Percentiles rank a stretch among this genome's conserved stretches.
phyloP scores from a whole-genome alignment of 2,797 vertebrate genomes.

The Acanthornis magna region DNA sequence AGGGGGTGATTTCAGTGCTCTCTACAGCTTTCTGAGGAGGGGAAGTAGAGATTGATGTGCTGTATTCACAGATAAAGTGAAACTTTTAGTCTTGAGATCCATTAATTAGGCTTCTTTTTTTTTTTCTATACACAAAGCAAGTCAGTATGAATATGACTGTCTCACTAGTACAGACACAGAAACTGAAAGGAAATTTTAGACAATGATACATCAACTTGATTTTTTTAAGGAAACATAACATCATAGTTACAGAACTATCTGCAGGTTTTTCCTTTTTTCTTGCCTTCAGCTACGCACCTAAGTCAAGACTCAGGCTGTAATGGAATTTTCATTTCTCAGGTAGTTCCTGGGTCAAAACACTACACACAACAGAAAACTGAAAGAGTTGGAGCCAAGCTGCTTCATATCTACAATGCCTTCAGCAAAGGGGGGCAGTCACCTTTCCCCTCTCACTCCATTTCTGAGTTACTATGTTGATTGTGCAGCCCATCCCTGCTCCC shows the following conservation, averaged over 20 bases:
- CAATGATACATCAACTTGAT: neutral
- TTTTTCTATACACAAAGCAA: neutral
- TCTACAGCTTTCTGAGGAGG: neutral
- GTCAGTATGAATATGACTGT: neutral
- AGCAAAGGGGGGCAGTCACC: neutral
- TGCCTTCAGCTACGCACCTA: neutral
- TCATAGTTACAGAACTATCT: neutral
- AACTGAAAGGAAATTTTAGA: neutral
- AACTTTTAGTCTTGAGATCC: neutral
- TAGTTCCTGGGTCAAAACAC: neutral
- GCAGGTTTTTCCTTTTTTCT: neutral
- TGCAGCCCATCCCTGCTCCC: neutral
- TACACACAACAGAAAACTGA: neutral
- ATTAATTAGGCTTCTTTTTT: too few species aligned
- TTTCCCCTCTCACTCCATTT: neutral
- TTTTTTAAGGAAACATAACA: neutral
- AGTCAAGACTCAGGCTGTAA: neutral
- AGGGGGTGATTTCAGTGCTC: too few species aligned
- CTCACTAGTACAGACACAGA: neutral
- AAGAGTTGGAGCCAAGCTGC: neutral
- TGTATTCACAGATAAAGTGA: neutral
- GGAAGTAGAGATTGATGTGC: neutral
- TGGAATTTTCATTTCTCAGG: neutral
- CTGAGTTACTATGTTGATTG: neutral
- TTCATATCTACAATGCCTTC: neutral